Base-by-base conservation (phyloP, 2,888 invertebrate species). In the Eucera pruinosa region DNA sequence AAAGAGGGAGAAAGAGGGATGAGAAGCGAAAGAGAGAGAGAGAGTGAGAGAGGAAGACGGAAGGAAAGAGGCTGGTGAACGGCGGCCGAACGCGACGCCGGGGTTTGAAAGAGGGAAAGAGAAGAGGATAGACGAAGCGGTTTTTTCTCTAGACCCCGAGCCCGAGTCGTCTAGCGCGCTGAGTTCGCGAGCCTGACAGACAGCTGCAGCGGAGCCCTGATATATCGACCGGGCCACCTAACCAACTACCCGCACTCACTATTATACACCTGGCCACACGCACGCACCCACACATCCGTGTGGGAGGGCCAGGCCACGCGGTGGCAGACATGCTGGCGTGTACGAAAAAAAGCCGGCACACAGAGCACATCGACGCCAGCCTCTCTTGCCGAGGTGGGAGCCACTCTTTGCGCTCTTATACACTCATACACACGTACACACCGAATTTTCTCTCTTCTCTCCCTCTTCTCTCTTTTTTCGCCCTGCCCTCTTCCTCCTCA, bases 191-290 rank as follows among this genome's bases (percentile, higher is more conserved):
- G 89, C 85, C 91, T 91, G 91, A 91, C 90, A 90, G 91, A 91
- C 91, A 91, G 90, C 90, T 91, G 91, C 90, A 91, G 88, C 89
- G 89, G 90, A 90, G 90, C 91, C 91, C 91, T 91, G 91, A 91
- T 91, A 91, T 91, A 91, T 91, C 91, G 91, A 91, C 91, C 91
- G 86, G 90, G 89, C 89, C 88, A 88, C 89, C 90, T 86, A 88
- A 90, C 89, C 85, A 86, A 84, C 87, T 86, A 85, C 81, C 86
- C 88, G 83, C 86, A 86, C 86, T 85, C 84, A 85, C 84, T 88
- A 86, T 87, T 89, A 83, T 87, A 85, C 87, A 88, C 88, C 87
- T 87, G 86, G 76, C 78, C 82, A 83, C 81, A 81, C 72, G 78
- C 81, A 79, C 75, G 81, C 68, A 80, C 78, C 55, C 57, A 61